These are phyloP conservation scores for Lipophrys pholis DNA, from an alignment of 2,113 vertebrate species.

Conservation along the genomic window DNA sequence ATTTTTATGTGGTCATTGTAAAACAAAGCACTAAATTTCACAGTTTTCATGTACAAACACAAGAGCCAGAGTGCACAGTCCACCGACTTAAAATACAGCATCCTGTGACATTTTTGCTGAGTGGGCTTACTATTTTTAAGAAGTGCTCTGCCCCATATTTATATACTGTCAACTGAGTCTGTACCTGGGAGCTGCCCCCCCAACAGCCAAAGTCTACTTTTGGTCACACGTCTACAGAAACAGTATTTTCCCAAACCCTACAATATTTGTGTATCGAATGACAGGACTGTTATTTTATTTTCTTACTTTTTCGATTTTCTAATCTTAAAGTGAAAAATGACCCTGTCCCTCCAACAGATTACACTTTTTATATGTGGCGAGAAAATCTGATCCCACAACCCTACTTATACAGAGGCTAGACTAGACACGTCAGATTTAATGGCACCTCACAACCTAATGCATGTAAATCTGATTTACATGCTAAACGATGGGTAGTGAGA, in stretches of 20 bases:
- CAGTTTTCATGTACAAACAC: conserved; percentile 2
- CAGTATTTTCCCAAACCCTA: conserved; percentile 16
- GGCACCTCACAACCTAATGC: conserved; percentile 8
- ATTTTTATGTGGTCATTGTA: not conserved
- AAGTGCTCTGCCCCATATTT: conserved; percentile 18
- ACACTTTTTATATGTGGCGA: not conserved
- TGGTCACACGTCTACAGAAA: conserved; percentile 6
- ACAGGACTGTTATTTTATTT: not conserved
- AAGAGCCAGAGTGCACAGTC: not conserved
- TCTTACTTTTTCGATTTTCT: conserved; percentile 5
- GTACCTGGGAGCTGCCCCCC: conserved; percentile 4
- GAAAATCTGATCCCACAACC: not conserved
- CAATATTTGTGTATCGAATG: conserved; percentile 19
- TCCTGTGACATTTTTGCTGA: conserved; percentile 33
- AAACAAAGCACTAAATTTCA: not conserved
- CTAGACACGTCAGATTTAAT: not conserved
- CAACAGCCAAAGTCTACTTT: conserved; percentile 15
- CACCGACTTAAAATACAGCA: conserved; percentile 20
- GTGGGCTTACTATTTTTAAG: conserved; percentile 26
- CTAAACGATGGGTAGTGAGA: not conserved
- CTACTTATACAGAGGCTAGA: not conserved
- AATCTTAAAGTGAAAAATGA: conserved; percentile 25
- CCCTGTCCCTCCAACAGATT: not conserved
- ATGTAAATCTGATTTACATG: not conserved
- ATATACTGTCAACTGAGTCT: conserved; percentile 21